Conservation (phyloP, 2,113 vertebrate genomes). For the Girardinichthys multiradiatus region DNA sequence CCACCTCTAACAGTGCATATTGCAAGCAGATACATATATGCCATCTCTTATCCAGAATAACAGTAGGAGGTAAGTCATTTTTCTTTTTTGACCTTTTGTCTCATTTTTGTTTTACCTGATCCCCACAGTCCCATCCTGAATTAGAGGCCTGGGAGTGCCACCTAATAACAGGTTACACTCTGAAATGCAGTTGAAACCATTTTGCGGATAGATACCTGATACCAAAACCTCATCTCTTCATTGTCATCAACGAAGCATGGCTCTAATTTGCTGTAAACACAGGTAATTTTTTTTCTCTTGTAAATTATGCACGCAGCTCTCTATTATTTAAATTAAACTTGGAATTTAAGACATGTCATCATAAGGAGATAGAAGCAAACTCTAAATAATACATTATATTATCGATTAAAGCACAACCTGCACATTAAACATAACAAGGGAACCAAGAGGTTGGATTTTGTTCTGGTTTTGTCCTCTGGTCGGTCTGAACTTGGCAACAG, state of each 20-base stretch:
- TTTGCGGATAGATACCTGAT: slow-evolving; percentile 71
- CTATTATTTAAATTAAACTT: slow-evolving; percentile 67
- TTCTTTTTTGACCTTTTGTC: slow-evolving; percentile 34
- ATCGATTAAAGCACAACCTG: slow-evolving; percentile 72
- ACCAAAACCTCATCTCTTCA: slow-evolving; percentile 68
- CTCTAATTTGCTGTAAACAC: slow-evolving; percentile 76
- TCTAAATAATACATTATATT: slow-evolving; percentile 30
- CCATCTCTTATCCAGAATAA: not conserved
- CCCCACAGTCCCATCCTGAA: slow-evolving; percentile 39
- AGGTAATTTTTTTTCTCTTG: slow-evolving; percentile 65
- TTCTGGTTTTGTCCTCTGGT: slow-evolving; percentile 56
- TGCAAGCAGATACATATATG: slow-evolving; percentile 15
- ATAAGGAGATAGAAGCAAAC: slow-evolving; percentile 1
- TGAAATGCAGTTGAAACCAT: slow-evolving; percentile 35
- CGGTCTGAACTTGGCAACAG: slow-evolving; percentile 86
- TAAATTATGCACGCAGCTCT: slow-evolving; percentile 72
- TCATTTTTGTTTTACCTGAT: slow-evolving; percentile 33
- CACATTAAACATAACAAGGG: slow-evolving; percentile 83
- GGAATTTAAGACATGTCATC: slow-evolving; percentile 42
- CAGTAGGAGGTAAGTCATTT: slow-evolving; percentile 46
- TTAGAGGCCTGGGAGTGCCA: slow-evolving; percentile 61
- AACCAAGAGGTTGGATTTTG: slow-evolving; percentile 77
- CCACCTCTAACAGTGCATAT: not conserved
- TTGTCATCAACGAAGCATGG: slow-evolving; percentile 63
- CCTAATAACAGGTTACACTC: slow-evolving; percentile 66